phyloP scores from a whole-genome alignment of 2,113 vertebrate species.

The Passer domesticus region DNA sequence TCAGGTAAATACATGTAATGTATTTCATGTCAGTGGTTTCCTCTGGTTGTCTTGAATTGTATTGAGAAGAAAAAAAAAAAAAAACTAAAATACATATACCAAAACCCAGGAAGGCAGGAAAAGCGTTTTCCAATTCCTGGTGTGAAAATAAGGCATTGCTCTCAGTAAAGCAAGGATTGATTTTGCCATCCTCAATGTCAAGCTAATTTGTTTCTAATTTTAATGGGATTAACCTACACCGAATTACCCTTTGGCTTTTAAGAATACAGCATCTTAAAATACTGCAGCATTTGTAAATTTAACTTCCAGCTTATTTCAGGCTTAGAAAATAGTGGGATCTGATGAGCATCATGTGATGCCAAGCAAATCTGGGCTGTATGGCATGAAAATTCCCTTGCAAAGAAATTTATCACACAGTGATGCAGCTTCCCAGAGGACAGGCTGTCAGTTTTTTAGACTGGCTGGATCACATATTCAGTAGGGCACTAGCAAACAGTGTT shows the following conservation, averaged over 20 bases:
- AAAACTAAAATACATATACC: conserved; percentile 22
- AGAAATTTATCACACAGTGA: neutral
- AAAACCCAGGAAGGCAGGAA: neutral
- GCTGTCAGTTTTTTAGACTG: neutral
- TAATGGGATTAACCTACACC: conserved; percentile 19
- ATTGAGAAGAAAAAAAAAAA: conserved; percentile 46
- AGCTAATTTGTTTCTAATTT: conserved; percentile 42
- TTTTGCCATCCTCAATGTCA: conserved; percentile 1
- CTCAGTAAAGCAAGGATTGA: neutral
- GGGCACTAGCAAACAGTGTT: neutral
- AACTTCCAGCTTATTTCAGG: neutral
- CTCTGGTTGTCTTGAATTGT: conserved; percentile 71
- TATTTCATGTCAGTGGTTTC: conserved; percentile 73
- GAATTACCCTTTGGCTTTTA: neutral
- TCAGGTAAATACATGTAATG: conserved; percentile 65
- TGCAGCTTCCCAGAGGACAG: neutral
- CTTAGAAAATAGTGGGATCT: neutral
- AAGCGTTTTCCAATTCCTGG: neutral
- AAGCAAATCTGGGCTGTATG: neutral
- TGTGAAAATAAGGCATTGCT: conserved; percentile 1
- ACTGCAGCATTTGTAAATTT: neutral
- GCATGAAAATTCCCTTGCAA: neutral
- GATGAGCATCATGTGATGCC: neutral
- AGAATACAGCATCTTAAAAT: neutral
- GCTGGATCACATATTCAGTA: neutral